Conservation (phyloP, 2,797 vertebrate species). For the Poeciliopsis gracilis region DNA sequence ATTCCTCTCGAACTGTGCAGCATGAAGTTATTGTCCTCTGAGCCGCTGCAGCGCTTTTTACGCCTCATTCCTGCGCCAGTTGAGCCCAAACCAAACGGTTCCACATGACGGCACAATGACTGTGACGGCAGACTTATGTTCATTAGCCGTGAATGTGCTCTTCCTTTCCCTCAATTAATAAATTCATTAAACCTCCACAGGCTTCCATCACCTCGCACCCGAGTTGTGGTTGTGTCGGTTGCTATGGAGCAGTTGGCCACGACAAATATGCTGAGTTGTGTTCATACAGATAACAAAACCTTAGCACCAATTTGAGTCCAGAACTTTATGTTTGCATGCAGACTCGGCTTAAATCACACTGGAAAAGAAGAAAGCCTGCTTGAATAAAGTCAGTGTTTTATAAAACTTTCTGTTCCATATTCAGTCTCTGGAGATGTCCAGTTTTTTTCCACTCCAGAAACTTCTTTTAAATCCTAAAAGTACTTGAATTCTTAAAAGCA, state of each 20-base stretch:
- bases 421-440: not conserved
- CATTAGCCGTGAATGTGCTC: constrained; percentile 57
- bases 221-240: constrained; percentile 57
- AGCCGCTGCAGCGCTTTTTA: constrained; percentile 50
- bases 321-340: not conserved
- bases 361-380: not conserved
- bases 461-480: not conserved
- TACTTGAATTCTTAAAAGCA: not conserved
- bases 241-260: constrained; percentile 52
- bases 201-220: constrained; percentile 50
- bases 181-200: constrained; percentile 53
- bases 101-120: constrained; percentile 53
- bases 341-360: not conserved
- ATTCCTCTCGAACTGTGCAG: constrained; percentile 62
- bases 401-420: not conserved
- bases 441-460: not conserved
- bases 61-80: constrained; percentile 38
- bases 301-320: not conserved
- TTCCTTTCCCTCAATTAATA: constrained; percentile 64
- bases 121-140: constrained; percentile 45
- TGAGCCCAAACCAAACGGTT: constrained; percentile 57
- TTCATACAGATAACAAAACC: not conserved
- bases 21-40: constrained; percentile 51
- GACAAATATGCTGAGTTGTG: not conserved
- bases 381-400: not conserved